These are phyloP conservation scores for Brassicogethes aeneus DNA, from an alignment of 2,888 invertebrate species.

Conservation along the genomic window DNA sequence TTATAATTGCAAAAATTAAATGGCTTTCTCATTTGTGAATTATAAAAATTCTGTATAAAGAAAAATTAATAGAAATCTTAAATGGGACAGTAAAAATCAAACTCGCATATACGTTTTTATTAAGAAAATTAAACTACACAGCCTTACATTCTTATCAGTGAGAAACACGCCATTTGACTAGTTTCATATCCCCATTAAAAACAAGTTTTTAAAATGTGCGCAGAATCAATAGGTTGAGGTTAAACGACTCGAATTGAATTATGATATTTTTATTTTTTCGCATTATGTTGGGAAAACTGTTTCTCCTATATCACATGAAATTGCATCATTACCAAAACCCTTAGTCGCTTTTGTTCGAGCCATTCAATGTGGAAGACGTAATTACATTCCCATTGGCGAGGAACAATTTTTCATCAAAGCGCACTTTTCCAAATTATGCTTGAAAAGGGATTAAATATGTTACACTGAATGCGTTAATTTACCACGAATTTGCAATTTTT, in stretches of 20 bases:
- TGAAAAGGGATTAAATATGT: too few relatives aligned
- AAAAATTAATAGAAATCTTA: too few relatives aligned
- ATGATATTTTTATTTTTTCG: background rate
- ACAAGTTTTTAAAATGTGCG: background rate
- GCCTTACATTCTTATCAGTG: background rate
- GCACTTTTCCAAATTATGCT: too few relatives aligned
- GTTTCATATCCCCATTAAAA: background rate
- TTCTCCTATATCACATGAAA: background rate
- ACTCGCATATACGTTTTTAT: background rate
- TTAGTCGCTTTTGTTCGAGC: background rate
- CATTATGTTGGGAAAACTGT: background rate
- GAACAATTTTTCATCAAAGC: too few relatives aligned
- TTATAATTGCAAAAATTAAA: too few relatives aligned
- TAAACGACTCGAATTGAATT: background rate
- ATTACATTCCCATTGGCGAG: background rate
- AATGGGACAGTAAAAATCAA: background rate
- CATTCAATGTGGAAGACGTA: background rate
- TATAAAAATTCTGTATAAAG: too few relatives aligned
- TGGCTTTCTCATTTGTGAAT: too few relatives aligned
- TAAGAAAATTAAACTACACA: background rate
- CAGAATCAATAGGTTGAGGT: background rate
- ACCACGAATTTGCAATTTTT: too few relatives aligned
- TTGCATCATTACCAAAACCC: background rate
- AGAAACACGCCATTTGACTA: background rate
- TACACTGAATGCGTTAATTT: too few relatives aligned